Evolutionary conservation across 2,888 invertebrate species (phyloP), one percentile per base, ranked within the genome.

Genomic region (Chrysopilus asiliformis): DNA sequence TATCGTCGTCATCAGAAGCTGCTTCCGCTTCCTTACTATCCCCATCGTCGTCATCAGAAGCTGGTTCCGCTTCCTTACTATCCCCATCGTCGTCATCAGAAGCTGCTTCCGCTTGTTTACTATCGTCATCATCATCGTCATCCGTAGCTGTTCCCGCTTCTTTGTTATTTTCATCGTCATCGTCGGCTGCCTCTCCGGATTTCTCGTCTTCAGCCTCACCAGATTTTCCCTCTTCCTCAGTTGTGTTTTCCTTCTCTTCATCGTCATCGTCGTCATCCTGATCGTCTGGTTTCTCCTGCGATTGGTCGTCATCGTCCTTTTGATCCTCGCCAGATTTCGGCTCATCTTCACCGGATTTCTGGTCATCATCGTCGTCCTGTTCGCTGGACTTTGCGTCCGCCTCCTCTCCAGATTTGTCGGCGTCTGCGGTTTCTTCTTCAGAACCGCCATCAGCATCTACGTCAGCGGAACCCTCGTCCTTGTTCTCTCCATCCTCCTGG

Each of bases 141-240:
- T 10, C n/a, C 3, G 24, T n/a, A n/a, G n/a, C n/a, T n/a, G n/a
- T n/a, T n/a, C n/a, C n/a, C 29, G 15, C 41, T 30, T 31, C 45
- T 39, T 39, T 45, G 31, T 39, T 39, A 22, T 42, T 43, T 39
- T 53, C 51, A 40, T 49, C 48, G 28, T 39, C 49, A 47, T 49
- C 47, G 43, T 46, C 47, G 20, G 42, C 43, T 41, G 45, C 43
- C 42, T 45, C 43, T 39, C 28, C 41, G 35, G 41, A 45, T 39
- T 41, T 38, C 35, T 42, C 41, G 40, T 41, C 44, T 25, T 37
- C 40, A 43, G 45, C 43, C 32, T 45, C 57, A 64, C 68, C 70
- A 62, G 60, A 64, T 58, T 67, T 67, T 49, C 66, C 66, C 60
- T 62, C 63, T 60, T 67, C 67, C 58, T 48, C 49, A 37, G 47